A percentile compares a stretch with the other conserved stretches of the same genome.
These are phyloP conservation scores for Scarus forsteni DNA, from an alignment of 2,797 vertebrate species.

Conservation along the genomic window DNA sequence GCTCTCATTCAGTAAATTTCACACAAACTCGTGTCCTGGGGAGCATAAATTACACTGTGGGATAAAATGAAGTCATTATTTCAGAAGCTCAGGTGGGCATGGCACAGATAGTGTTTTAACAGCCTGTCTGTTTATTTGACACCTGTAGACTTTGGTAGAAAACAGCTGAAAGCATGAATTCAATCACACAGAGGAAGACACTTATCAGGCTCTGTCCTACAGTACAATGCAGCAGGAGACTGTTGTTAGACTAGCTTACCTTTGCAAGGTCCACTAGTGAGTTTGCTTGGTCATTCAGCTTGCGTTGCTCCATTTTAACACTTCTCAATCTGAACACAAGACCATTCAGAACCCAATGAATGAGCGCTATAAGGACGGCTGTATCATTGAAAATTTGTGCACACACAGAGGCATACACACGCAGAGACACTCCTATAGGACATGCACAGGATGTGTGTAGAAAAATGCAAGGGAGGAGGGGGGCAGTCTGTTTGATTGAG, in stretches of 20 bases:
- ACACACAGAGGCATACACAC: constrained; percentile 82
- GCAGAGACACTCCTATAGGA: constrained; percentile 80
- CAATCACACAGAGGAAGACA: constrained; percentile 63
- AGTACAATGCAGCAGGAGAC: constrained; percentile 66
- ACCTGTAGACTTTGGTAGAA: constrained; percentile 87
- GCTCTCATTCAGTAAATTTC: constrained; percentile 49
- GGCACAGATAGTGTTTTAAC: constrained; percentile 49
- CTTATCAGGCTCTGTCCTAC: constrained; percentile 46
- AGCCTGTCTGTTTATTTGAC: constrained; percentile 89
- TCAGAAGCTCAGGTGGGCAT: constrained; percentile 39
- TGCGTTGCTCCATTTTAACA: constrained; percentile 99
- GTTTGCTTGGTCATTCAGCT: constrained; percentile 99
- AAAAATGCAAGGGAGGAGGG: constrained; percentile 85
- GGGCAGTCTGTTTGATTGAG: constrained; percentile 87
- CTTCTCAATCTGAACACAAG: constrained; percentile 98
- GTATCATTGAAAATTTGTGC: constrained; percentile 60
- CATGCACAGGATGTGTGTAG: constrained; percentile 93
- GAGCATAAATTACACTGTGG: constrained; percentile 38
- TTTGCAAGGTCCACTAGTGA: constrained; percentile 99
- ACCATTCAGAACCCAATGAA: constrained; percentile 87
- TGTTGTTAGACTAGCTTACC: constrained; percentile 87
- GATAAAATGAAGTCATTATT: constrained; percentile 53
- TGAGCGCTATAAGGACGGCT: constrained; percentile 64
- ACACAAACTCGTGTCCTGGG: constrained; percentile 21
- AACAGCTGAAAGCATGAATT: constrained; percentile 59